phyloP scores from a whole-genome alignment of 2,888 invertebrate species.

The Noctua janthina region DNA sequence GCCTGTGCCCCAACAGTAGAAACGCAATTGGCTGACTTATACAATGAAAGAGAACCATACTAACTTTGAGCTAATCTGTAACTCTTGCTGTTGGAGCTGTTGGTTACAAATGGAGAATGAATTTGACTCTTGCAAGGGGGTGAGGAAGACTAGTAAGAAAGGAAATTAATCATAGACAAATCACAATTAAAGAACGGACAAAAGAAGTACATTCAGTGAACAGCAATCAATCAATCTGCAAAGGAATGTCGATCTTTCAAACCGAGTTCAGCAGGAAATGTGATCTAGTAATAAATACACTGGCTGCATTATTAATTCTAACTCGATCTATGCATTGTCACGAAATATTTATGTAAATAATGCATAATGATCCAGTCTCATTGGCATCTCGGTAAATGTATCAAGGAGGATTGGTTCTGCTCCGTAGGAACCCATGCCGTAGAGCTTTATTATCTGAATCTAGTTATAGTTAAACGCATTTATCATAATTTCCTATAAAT shows the following conservation, averaged over 20 bases:
- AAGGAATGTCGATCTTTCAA: conserved; percentile 18
- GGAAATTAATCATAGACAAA: background rate
- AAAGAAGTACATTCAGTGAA: background rate
- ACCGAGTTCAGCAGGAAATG: conserved; percentile 49
- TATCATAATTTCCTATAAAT: conserved; percentile 1
- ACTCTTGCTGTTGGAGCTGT: background rate
- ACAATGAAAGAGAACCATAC: background rate
- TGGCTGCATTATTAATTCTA: conserved; percentile 18
- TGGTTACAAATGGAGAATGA: background rate
- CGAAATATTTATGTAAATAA: conserved; percentile 45
- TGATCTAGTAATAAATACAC: conserved; percentile 18
- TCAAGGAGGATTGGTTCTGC: conserved; percentile 75
- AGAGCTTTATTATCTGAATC: background rate
- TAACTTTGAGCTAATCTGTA: too few species aligned
- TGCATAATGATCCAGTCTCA: conserved; percentile 52
- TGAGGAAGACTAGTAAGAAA: background rate
- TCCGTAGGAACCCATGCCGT: conserved; percentile 36
- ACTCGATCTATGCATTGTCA: conserved; percentile 38
- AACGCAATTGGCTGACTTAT: background rate
- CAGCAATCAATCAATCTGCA: background rate
- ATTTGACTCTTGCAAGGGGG: background rate
- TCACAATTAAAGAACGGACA: background rate
- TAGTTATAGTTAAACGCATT: background rate
- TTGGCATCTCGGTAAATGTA: conserved; percentile 69
- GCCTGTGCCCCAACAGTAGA: background rate